Evolutionary conservation across 1,140 invertebrate genomes (phyloP), one percentile per base, ranked within the genome.

Genomic region (Cherax quadricarinatus): DNA sequence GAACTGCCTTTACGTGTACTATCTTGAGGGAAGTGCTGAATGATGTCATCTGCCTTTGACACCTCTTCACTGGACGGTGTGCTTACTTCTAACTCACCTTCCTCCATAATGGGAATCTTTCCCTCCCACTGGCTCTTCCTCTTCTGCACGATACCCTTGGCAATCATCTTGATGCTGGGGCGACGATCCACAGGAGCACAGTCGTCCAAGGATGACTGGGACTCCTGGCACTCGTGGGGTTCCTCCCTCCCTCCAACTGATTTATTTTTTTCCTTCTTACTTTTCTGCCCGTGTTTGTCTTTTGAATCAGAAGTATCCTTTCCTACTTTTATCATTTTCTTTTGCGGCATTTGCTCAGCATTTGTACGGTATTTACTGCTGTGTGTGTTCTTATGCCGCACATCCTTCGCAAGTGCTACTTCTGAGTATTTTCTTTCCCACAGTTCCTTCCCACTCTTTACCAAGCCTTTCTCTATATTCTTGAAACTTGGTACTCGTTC

Each of bases 381-480:
- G 6, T 30, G 14, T 16, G 14, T 30, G 21, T 21, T 30, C n/a
- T 30, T 12, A 10, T 62, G 53, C 1, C 14, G 21, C 21, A 30
- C 10, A 62, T 24, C 7, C 21, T 14, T 62, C 4, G 30, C 53
- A 84, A 12, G 0, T 62, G 41, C 21, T 84, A 62, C n/a, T 16
- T 88, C 86, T 57, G 12, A 60, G 4, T 30, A 18, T 88, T 79
- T 88, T n/a, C 73, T 53, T 57, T 88, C 86, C 86, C 86, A 88
- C 12, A 88, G 21, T 53, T 88, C 49, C 73, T 88, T 88, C 12
- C 73, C 57, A 30, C 9, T 75, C 51, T 53, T 79, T 30, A 88
- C 73, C 18, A 75, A 4, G n/a, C 75, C 70, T n/a, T 75, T 88
- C 18, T 79, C 73, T 51, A 88, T 79, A 9, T 79, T 57, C 49